A percentile compares a stretch with the other conserved stretches of the same genome.
Conservation (phyloP, 1,140 invertebrate genomes). For the Maconellicoccus hirsutus region DNA sequence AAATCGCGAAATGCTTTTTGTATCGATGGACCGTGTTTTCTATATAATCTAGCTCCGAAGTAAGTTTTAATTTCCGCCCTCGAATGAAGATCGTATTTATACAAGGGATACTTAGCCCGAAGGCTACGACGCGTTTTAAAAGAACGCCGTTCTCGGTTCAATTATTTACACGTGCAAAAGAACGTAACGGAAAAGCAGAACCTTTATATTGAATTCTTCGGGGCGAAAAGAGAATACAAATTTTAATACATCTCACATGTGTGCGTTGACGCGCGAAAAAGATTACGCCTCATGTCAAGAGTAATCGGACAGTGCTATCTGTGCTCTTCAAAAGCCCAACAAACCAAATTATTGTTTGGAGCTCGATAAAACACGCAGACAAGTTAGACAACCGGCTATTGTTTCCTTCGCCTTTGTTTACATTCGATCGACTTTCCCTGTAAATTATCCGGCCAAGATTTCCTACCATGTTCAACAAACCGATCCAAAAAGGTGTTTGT, state of each 20-base stretch:
- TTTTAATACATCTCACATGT: constrained; percentile 4
- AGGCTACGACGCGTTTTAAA: not conserved
- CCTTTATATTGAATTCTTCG: not conserved
- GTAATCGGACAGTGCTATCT: not conserved
- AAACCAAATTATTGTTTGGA: too few relatives aligned
- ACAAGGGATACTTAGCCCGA: not conserved
- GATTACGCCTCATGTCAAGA: not conserved
- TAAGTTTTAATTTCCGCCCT: constrained; percentile 8
- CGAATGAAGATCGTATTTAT: constrained; percentile 4
- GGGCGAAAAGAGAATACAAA: not conserved
- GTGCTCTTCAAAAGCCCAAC: too few relatives aligned
- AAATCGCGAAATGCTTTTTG: not conserved
- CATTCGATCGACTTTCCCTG: too few relatives aligned
- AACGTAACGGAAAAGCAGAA: not conserved
- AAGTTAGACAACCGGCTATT: too few relatives aligned
- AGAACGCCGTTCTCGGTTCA: not conserved
- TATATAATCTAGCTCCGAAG: not conserved
- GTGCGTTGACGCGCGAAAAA: not conserved
- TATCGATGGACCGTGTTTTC: not conserved
- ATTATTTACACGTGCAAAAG: constrained; percentile 4
- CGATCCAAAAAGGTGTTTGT: too few relatives aligned
- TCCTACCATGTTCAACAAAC: too few relatives aligned
- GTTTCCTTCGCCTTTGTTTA: too few relatives aligned
- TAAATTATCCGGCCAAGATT: too few relatives aligned
- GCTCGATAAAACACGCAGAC: too few relatives aligned